Evolutionary conservation across 1,140 invertebrate genomes (phyloP).

Genomic region (Parapsyche elsis): DNA sequence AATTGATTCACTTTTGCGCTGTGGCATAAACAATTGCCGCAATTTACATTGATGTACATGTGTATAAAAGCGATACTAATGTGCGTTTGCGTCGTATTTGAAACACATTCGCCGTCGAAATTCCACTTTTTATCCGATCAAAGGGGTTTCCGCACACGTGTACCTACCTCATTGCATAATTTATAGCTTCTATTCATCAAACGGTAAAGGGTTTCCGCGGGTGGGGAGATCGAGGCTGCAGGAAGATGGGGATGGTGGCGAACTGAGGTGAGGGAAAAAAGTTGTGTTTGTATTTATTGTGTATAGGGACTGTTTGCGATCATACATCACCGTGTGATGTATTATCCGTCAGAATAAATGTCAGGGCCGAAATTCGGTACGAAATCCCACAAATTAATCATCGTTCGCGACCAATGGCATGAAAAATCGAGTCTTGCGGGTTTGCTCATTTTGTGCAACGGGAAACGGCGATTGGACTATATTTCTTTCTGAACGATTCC

Average conservation of each 20-base stretch:
- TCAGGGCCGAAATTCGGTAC: slow-evolving; percentile 32
- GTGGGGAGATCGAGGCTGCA: background rate
- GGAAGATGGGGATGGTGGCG: background rate
- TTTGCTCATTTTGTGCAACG: background rate
- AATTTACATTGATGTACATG: background rate
- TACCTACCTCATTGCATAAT: slow-evolving; percentile 23
- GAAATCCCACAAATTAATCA: slow-evolving; percentile 39
- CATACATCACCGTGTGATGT: slow-evolving; percentile 43
- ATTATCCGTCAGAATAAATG: slow-evolving; percentile 46
- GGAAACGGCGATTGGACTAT: background rate
- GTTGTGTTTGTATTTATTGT: slow-evolving; percentile 30
- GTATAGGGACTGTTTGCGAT: slow-evolving; percentile 10
- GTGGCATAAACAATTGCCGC: too few species aligned
- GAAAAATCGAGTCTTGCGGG: slow-evolving; percentile 13
- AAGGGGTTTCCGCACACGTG: slow-evolving; percentile 10
- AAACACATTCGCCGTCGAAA: background rate
- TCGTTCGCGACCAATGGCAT: slow-evolving; percentile 30
- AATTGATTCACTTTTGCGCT: too few species aligned
- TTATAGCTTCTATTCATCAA: slow-evolving; percentile 20
- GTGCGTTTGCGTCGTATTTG: background rate
- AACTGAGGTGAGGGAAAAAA: background rate
- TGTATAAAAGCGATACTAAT: background rate
- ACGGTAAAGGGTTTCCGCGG: background rate
- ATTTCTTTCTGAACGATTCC: background rate
- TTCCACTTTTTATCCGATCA: background rate